These are phyloP conservation scores for Pachliopta kotzebuea DNA, from an alignment of 2,888 invertebrate genomes.

Conservation along the genomic window DNA sequence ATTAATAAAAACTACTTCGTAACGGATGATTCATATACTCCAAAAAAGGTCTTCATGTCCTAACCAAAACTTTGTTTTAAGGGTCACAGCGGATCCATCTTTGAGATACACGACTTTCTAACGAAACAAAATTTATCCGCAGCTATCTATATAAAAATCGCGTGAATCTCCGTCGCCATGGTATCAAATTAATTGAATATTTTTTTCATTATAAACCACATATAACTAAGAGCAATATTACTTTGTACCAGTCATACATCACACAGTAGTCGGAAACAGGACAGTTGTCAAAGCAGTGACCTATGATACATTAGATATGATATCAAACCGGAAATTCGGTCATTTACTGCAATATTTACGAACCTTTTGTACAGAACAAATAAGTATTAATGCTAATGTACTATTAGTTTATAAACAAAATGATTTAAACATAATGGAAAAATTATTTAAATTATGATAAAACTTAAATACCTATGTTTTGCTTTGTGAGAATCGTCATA, in stretches of 20 bases:
- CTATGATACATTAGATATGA: conserved; percentile 44
- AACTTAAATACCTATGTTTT: not conserved
- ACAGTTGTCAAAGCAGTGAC: conserved; percentile 42
- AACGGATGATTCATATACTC: not conserved
- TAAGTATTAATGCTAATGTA: not conserved
- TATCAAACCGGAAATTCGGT: conserved; percentile 49
- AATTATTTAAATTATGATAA: not conserved
- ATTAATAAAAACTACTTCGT: not conserved
- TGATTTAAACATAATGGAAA: too few species aligned
- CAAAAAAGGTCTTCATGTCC: too few species aligned
- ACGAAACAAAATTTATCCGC: too few species aligned
- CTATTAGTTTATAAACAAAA: not conserved
- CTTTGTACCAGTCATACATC: conserved; percentile 5
- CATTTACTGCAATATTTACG: conserved; percentile 40
- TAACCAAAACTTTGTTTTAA: too few species aligned
- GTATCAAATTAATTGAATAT: too few species aligned
- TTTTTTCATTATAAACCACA: not conserved
- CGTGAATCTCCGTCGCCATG: too few species aligned
- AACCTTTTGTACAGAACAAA: not conserved
- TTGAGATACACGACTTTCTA: too few species aligned
- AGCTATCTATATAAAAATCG: too few species aligned
- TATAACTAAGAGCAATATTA: not conserved
- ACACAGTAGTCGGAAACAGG: conserved; percentile 42
- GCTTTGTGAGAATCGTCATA: too few species aligned
- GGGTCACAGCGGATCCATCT: too few species aligned